Base-by-base conservation (phyloP, 2,113 vertebrate genomes). In the cattle (Bos taurus) region DNA sequence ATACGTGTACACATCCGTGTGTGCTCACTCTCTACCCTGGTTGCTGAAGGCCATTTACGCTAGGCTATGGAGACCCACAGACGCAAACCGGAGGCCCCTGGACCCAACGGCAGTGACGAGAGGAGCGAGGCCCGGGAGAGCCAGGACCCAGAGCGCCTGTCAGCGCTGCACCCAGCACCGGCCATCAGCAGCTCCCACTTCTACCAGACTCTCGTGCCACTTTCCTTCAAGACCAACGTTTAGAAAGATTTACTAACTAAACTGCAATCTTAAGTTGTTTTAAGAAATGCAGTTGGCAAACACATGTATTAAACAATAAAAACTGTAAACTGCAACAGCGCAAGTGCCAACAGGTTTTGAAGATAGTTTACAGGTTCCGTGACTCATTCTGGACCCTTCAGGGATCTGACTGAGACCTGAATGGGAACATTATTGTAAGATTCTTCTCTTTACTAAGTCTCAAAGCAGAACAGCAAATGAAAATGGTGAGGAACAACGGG, bases 271-370 rank as follows among this genome's bases (percentile, higher is more conserved):
- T 80, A 80, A 83, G 52, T 71, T 62, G 28, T 81, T 95, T 85
- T 94, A 96, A 92, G 57, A 88, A 92, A 88, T 67, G 64, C 93
- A 23, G 64, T 7, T 85, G 67, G 71, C 14, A 90, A 97, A 95
- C 17, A 90, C 2, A 57, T 30, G n/a, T n/a, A 74, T 0, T 43
- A 71, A 28, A 81, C 3, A 91, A 89, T 54, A 83, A 97, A 94
- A 93, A 17, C 4, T 33, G 21, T 48, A 43, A 86, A 92, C 2
- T 67, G 12, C 30, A 94, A 28, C 3, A 78, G 43, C 14, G 64
- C 28, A 97, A 83, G 97, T 87, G 89, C 71, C 26, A 87, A n/a
- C 1, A 93, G n/a, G 15, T n/a, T 95, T 56, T 97, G 52, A 92
- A 90, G 90, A 87, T 10, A 46, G 52, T 52, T 96, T 88, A 88